Percentiles rank a stretch among this genome's conserved stretches.
Conservation (phyloP, 2,797 vertebrate genomes). For the Gallinago stenura region DNA sequence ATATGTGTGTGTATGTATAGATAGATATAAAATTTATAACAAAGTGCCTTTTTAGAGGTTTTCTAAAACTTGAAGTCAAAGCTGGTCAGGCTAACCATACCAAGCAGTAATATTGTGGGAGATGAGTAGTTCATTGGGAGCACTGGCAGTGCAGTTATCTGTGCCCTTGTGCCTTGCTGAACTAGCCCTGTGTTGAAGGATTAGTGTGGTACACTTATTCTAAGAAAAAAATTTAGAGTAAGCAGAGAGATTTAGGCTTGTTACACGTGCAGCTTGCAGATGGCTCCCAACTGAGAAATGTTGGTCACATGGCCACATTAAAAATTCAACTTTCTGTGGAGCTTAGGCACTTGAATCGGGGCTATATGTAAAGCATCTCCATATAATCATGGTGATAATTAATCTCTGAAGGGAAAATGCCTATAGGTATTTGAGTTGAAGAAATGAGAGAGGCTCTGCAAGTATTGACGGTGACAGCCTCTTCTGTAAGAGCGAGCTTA, state of each 20-base stretch:
- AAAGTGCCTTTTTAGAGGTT: neutral
- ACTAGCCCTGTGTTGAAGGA: neutral
- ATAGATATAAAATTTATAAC: neutral
- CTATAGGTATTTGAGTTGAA: neutral
- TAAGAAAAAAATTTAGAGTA: neutral
- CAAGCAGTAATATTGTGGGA: neutral
- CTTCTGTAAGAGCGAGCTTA: neutral
- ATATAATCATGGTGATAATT: neutral
- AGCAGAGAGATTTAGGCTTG: neutral
- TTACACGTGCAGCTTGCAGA: neutral
- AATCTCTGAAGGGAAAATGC: neutral
- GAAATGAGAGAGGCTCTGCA: neutral
- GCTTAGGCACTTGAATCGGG: neutral
- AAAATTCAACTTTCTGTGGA: neutral
- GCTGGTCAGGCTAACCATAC: neutral
- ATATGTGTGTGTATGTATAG: accelerated
- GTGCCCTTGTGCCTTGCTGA: neutral
- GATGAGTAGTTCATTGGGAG: neutral
- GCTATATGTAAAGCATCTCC: neutral
- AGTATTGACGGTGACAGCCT: neutral
- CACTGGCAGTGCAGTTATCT: neutral
- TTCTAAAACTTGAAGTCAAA: neutral
- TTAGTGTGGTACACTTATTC: neutral
- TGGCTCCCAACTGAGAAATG: neutral
- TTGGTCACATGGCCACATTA: neutral